phyloP scores from a whole-genome alignment of 2,113 vertebrate genomes.

The Rana temporaria region DNA sequence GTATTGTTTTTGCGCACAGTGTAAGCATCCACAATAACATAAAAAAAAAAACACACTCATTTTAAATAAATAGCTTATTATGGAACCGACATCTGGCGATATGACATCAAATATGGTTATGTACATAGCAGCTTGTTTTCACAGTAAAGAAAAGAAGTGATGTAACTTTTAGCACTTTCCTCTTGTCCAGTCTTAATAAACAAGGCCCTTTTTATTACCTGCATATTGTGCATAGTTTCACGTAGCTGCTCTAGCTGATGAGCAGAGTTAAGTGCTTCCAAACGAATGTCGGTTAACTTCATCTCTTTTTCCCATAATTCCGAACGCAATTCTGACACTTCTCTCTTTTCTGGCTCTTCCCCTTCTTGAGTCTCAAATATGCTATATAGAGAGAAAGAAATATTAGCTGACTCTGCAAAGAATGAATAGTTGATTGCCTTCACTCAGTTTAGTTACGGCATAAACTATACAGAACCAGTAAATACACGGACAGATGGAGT shows the following conservation, averaged over 20 bases:
- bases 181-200: neutral
- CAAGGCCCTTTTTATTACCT: slow-evolving; percentile 72
- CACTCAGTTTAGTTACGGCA: no score
- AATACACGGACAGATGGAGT: no score
- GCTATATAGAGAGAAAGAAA: slow-evolving; percentile 61
- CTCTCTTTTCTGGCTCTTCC: slow-evolving; percentile 84
- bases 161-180: no score
- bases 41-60: no score
- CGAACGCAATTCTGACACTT: slow-evolving; percentile 88
- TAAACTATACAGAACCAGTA: no score
- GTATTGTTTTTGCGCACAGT: no score
- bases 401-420: neutral
- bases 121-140: no score
- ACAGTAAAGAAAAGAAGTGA: neutral
- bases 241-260: slow-evolving; percentile 93
- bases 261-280: slow-evolving; percentile 93
- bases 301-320: slow-evolving; percentile 96
- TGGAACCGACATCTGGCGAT: neutral
- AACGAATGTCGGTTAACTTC: slow-evolving; percentile 91
- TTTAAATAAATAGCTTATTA: neutral
- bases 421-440: no score
- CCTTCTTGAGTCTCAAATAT: slow-evolving; percentile 81
- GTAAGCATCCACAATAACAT: neutral
- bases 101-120: neutral
- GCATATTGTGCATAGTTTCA: slow-evolving; percentile 96